These are phyloP conservation scores for Leucophenga maculata DNA, from an alignment of 2,888 invertebrate species.

Conservation along the genomic window DNA sequence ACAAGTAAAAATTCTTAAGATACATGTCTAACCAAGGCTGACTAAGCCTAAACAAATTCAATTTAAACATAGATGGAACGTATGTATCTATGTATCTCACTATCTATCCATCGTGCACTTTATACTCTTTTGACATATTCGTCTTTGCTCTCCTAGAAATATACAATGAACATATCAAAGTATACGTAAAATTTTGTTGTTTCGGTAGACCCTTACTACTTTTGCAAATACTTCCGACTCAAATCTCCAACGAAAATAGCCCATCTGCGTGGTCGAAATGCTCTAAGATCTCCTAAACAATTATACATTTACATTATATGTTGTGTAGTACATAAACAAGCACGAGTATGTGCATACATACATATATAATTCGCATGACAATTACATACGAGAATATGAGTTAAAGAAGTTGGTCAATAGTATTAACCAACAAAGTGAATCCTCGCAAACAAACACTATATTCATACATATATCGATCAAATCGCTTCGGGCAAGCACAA, in stretches of 20 bases:
- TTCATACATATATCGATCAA: too few relatives aligned
- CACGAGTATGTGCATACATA: neutral
- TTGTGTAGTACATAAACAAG: too few relatives aligned
- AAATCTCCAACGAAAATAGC: neutral
- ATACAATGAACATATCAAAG: constrained; percentile 26
- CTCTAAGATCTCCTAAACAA: constrained; percentile 58
- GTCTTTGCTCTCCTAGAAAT: neutral
- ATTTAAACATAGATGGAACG: neutral
- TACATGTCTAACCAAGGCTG: neutral
- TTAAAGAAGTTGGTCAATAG: too few relatives aligned
- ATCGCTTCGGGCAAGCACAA: too few relatives aligned
- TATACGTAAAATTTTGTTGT: constrained; percentile 23
- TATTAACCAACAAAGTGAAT: too few relatives aligned
- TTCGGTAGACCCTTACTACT: neutral
- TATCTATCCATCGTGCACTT: too few relatives aligned
- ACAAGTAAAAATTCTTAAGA: neutral
- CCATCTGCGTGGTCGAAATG: constrained; percentile 16
- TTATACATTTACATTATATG: constrained; percentile 58
- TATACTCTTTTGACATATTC: neutral
- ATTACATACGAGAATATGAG: too few relatives aligned
- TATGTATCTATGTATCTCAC: neutral
- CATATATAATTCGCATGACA: too few relatives aligned
- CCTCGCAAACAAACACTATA: too few relatives aligned
- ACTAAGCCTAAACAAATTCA: too few relatives aligned
- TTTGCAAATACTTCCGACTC: neutral